Evolutionary conservation across 2,888 invertebrate genomes (phyloP).

Genomic region (Pheosia tremula): DNA sequence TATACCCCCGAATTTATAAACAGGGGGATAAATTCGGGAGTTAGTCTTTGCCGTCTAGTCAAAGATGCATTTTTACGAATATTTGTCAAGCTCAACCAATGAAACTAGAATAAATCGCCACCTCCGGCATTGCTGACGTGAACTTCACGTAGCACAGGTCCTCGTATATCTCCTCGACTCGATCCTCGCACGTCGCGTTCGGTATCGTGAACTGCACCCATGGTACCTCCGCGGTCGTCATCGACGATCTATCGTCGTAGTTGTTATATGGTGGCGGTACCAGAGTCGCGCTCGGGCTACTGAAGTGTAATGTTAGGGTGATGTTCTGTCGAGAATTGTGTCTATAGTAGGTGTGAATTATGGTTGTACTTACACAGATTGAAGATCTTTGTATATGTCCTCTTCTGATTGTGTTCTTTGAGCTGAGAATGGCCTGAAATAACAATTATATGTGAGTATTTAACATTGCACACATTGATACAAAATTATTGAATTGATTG

Average conservation of each 20-base stretch:
- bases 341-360: slow-evolving; percentile 8
- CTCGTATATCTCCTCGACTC: slow-evolving; percentile 94
- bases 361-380: slow-evolving; percentile 88
- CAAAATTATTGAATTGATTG: background rate
- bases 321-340: slow-evolving; percentile 8
- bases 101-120: slow-evolving; percentile 53
- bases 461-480: background rate
- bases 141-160: slow-evolving; percentile 95
- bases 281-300: slow-evolving; percentile 59
- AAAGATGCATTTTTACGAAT: slow-evolving; percentile 1
- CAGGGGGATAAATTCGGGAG: no score
- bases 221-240: slow-evolving; percentile 72
- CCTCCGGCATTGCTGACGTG: slow-evolving; percentile 88
- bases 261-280: slow-evolving; percentile 56
- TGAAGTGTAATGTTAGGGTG: slow-evolving; percentile 44
- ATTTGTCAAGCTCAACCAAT: slow-evolving; percentile 14
- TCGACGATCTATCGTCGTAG: slow-evolving; percentile 47
- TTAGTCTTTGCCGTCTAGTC: background rate
- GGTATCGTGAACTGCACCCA: slow-evolving; percentile 89
- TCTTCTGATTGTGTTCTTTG: slow-evolving; percentile 92
- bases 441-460: slow-evolving; percentile 10
- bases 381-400: slow-evolving; percentile 93
- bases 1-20: no score
- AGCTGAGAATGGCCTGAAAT: slow-evolving; percentile 92
- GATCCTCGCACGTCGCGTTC: slow-evolving; percentile 83